A percentile compares a stretch with the other conserved stretches of the same genome.
These are phyloP conservation scores for Carassius gibelio DNA, from an alignment of 2,113 vertebrate species.

Conservation along the genomic window DNA sequence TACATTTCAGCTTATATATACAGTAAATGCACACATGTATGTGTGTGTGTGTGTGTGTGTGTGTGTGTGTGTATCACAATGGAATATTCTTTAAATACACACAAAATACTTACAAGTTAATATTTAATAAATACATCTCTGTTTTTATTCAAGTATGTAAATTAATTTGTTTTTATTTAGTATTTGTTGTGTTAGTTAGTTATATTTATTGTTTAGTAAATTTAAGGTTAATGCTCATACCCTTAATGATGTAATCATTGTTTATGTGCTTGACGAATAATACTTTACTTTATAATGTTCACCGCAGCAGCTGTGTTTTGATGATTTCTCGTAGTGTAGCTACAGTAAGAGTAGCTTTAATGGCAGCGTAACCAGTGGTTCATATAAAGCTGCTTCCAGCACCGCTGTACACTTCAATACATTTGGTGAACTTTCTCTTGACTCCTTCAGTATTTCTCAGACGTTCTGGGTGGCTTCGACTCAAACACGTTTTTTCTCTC, in stretches of 20 bases:
- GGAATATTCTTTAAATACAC: too few species aligned
- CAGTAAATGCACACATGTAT: too few species aligned
- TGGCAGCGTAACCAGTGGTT: neutral
- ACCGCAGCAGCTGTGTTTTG: neutral
- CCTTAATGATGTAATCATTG: neutral
- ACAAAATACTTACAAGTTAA: too few species aligned
- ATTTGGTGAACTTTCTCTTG: neutral
- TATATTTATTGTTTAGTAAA: neutral
- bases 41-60: too few species aligned
- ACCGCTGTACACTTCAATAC: neutral
- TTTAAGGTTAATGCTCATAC: neutral
- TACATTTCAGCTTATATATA: too few species aligned
- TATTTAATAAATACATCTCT: too few species aligned
- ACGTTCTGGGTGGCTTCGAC: neutral
- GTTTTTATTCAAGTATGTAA: neutral
- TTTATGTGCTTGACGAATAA: neutral
- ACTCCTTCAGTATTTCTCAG: neutral
- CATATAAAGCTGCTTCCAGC: neutral
- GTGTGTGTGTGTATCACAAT: too few species aligned
- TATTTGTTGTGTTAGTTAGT: too few species aligned
- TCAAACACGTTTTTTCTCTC: constrained; percentile 1
- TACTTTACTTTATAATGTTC: neutral
- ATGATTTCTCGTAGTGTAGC: neutral
- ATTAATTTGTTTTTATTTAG: too few species aligned
- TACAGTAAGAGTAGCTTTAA: neutral